Evolutionary conservation across 2,797 vertebrate species (phyloP).

Genomic region (Dipus sagitta): DNA sequence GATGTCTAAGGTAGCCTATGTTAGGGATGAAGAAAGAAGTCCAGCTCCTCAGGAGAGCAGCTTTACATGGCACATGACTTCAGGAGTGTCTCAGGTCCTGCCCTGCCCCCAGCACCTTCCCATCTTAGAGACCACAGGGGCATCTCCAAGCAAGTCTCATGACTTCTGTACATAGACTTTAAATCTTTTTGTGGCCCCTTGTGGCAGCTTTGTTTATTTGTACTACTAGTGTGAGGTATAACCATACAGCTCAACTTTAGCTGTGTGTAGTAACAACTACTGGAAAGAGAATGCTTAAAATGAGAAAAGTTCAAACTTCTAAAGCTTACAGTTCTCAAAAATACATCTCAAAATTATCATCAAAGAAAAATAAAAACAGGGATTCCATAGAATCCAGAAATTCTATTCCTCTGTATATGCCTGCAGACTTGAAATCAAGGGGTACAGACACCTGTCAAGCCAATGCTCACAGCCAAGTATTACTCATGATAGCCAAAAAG

Average conservation of each 20-base stretch:
- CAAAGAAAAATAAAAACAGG: not conserved
- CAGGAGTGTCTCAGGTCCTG: not conserved
- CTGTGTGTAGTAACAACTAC: too few relatives aligned
- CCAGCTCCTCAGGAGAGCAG: not conserved
- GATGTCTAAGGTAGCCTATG: too few relatives aligned
- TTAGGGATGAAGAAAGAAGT: not conserved
- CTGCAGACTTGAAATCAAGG: not conserved
- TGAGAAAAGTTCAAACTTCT: not conserved
- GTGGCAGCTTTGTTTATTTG: not conserved
- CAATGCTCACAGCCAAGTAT: fast-evolving
- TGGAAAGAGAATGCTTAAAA: not conserved
- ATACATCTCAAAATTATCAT: not conserved
- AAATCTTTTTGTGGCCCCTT: not conserved
- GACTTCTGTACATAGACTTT: fast-evolving
- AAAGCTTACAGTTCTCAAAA: not conserved
- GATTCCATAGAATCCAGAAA: not conserved
- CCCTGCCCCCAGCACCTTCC: not conserved
- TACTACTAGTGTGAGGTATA: too few relatives aligned
- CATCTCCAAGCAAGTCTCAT: not conserved
- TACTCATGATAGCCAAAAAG: fast-evolving
- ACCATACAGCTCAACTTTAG: too few relatives aligned
- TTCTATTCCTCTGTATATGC: not conserved
- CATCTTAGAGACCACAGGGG: not conserved
- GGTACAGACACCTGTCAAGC: fast-evolving
- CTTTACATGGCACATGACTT: not conserved